phyloP scores from a whole-genome alignment of 2,888 invertebrate genomes.

The Eupithecia centaureata region DNA sequence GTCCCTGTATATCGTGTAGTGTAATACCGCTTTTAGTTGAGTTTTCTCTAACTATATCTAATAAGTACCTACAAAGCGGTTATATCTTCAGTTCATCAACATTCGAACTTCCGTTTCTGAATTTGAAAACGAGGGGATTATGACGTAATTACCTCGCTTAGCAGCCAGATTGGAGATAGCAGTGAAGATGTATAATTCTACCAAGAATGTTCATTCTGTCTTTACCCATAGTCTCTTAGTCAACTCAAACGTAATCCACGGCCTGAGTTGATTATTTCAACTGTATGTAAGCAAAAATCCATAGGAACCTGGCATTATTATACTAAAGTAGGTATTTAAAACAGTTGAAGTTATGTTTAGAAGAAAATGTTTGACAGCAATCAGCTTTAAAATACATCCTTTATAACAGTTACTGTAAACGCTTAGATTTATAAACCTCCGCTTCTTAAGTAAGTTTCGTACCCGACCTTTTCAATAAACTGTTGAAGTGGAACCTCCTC shows the following conservation, averaged over 20 bases:
- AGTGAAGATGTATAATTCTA: no score
- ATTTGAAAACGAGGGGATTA: no score
- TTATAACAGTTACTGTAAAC: neutral
- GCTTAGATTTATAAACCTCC: neutral
- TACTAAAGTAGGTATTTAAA: neutral
- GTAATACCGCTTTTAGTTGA: no score
- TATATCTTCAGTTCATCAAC: no score
- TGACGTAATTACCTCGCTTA: no score
- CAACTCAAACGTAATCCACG: neutral
- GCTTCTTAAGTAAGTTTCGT: neutral
- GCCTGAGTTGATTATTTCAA: neutral
- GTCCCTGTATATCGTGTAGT: no score
- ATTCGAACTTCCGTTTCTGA: no score
- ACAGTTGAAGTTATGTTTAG: neutral
- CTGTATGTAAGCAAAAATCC: neutral
- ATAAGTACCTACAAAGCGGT: no score
- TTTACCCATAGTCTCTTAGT: neutral
- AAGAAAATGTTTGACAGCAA: neutral
- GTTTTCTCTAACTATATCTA: no score
- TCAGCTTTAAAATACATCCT: neutral
- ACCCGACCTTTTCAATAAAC: no score
- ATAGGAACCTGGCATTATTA: neutral
- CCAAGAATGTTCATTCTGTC: neutral
- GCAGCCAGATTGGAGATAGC: neutral
- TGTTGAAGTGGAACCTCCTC: no score